Evolutionary conservation across 2,797 vertebrate genomes (phyloP), one percentile per base, ranked within the genome.

Genomic region (Lindbergichthys nudifrons): DNA sequence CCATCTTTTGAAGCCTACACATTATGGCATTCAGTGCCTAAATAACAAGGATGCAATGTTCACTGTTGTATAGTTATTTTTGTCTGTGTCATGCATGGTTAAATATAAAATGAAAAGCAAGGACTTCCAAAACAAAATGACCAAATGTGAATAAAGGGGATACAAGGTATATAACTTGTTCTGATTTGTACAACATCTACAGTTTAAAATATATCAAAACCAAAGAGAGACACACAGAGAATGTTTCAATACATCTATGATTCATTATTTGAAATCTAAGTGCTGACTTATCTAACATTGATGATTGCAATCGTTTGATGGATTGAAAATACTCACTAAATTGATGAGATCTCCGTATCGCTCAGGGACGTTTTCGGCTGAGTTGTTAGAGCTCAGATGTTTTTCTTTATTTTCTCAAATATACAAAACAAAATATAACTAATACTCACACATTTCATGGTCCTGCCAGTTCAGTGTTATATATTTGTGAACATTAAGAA

Each of bases 271-370:
- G 23, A 10, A 19, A 62, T 18, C n/a, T 51, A 61, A 74, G 39
- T 36, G 39, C 23, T 13, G n/a, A 30, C 18, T 51, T 32, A 30
- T 43, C 32, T 41, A 46, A 63, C 30, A 66, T 47, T 15, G 1
- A 13, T 21, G 18, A 67, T 36, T 64, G 53, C 30, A 52, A 23
- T 57, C 66, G 46, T 46, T 19, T 23, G 26, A 13, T 59, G 56
- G 19, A 53, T 73, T 70, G 45, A 58, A 76, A 76, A 61, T 45
- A 73, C 46, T 36, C 18, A 32, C 23, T 61, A 13, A 41, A 26
- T 15, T 43, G 43, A 69, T 50, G 23, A 50, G n/a, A 13, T 63
- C 21, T 48, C 23, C 11, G 10, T 0, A 1, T 47, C 3, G 15
- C 70, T 61, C 21, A 26, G 30, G 45, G 32, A 32, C 6, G 30